phyloP scores from a whole-genome alignment of 1,140 invertebrate genomes.

The Drosophila setifemur region DNA sequence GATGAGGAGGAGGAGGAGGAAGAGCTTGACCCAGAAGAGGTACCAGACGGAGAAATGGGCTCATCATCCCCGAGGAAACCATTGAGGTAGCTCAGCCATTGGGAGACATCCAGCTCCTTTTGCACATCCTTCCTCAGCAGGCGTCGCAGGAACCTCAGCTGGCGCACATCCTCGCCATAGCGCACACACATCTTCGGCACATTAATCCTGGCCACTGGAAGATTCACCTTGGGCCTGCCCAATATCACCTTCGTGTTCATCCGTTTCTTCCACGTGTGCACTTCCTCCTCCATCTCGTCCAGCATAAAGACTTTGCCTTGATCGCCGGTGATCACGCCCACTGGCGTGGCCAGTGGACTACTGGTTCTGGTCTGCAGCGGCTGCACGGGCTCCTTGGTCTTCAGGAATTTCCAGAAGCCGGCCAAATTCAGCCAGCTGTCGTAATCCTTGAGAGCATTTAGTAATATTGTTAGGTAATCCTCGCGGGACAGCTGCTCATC shows the following conservation, averaged over 20 bases:
- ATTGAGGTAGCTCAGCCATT: constrained; percentile 47
- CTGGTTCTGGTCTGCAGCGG: constrained; percentile 42
- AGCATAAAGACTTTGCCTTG: constrained; percentile 56
- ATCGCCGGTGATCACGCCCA: constrained; percentile 43
- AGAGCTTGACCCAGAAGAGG: not conserved
- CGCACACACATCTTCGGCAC: constrained; percentile 30
- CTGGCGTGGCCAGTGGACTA: constrained; percentile 53
- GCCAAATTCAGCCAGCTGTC: constrained; percentile 45
- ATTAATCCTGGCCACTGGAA: constrained; percentile 52
- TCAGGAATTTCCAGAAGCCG: constrained; percentile 54
- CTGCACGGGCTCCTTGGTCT: constrained; percentile 34
- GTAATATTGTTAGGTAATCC: constrained; percentile 50
- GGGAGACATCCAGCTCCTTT: constrained; percentile 26
- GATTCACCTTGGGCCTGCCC: constrained; percentile 44
- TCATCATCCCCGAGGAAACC: constrained; percentile 50
- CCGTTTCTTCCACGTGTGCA: constrained; percentile 55
- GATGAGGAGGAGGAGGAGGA: too few relatives aligned
- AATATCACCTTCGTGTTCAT: constrained; percentile 48
- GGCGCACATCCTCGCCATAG: constrained; percentile 48
- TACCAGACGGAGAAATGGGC: not conserved
- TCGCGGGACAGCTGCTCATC: constrained; percentile 57
- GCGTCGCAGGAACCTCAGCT: constrained; percentile 43
- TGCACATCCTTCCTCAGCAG: constrained; percentile 15
- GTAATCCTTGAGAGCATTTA: constrained; percentile 49
- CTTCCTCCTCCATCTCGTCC: constrained; percentile 61